Evolutionary conservation across 2,888 invertebrate species (phyloP).

Genomic region (Mesorhabditis belari): DNA sequence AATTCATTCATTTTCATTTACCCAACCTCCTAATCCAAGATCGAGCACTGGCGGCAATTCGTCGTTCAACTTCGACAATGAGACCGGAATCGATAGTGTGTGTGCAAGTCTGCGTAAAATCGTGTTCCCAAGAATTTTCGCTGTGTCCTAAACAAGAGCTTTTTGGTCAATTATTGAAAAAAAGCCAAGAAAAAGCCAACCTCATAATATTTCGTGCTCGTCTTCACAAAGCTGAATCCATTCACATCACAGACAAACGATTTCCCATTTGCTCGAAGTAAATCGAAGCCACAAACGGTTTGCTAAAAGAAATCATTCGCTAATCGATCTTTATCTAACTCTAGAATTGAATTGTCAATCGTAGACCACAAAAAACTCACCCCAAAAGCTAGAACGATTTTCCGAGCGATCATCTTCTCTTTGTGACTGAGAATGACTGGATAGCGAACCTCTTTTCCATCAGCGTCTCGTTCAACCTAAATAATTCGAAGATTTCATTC

Average conservation of each 20-base stretch:
- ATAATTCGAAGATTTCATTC: not conserved
- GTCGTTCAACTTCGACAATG: slow-evolving; percentile 21
- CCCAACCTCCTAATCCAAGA: slow-evolving; percentile 27
- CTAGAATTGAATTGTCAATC: too few relatives aligned
- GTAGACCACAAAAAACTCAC: slow-evolving; percentile 43
- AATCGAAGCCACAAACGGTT: slow-evolving; percentile 97
- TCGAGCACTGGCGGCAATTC: slow-evolving; percentile 24
- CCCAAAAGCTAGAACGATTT: slow-evolving; percentile 71
- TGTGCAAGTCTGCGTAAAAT: slow-evolving; percentile 88
- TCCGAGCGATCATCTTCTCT: slow-evolving; percentile 93
- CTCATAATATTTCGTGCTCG: slow-evolving; percentile 98
- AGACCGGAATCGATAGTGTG: slow-evolving; percentile 61
- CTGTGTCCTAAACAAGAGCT: slow-evolving; percentile 72
- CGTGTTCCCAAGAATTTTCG: slow-evolving; percentile 96
- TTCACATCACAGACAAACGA: slow-evolving; percentile 99
- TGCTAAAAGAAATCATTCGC: too few relatives aligned
- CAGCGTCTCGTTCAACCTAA: slow-evolving; percentile 83
- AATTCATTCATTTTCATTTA: not conserved
- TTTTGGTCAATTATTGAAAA: not conserved
- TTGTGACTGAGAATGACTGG: slow-evolving; percentile 94
- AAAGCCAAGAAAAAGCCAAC: slow-evolving; percentile 6
- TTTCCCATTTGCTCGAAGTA: slow-evolving; percentile 90
- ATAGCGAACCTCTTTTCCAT: slow-evolving; percentile 91
- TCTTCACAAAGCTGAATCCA: slow-evolving; percentile 99
- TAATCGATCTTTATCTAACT: too few relatives aligned